Base-by-base conservation (phyloP, 2,888 invertebrate species). In the Alloplasta piceator region DNA sequence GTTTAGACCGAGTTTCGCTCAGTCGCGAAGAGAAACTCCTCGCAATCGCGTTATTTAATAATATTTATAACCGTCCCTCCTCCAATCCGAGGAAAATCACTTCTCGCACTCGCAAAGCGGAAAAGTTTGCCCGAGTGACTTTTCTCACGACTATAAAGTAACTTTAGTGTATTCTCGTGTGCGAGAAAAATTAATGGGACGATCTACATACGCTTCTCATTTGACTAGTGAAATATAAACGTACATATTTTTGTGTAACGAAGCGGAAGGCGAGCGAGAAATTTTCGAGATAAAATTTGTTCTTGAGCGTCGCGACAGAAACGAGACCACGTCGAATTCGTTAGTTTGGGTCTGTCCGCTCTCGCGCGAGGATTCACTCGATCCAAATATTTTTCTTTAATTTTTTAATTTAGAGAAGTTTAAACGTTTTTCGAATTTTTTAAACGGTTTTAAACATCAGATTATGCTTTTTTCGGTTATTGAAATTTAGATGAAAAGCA, bases 21-120 rank as follows among this genome's bases (percentile, higher is more conserved):
- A 14, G 52, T 16, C 52, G 43, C 58, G 9, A 5, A 48, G 50
- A 39, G 71, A 52, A 43, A 63, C 41, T 50, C 55, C 48, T 55
- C 56, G 56, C 67, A 9, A 52, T 55, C 61, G 60, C 79, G 83
- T 84, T 86, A 84, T 87, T 87, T 87, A 86, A 87, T 85, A 88
- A 88, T 88, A 88, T 87, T 88, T 88, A 87, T 88, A 88, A 86
- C 86, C 86, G 72, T 85, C 68, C 68, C 86, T 83, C 83, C 76
- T 46, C 52, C 26, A 16, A 43, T 12, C 48, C 26, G 52, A 55
- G 66, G 61, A 67, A 61, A 56, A 71, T 75, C 66, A 52, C 64
- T 16, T 71, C 58, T 63, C 63, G 70, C 41, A 46, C 56, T 60
- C 26, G 1, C 26, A 3, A 26, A 26, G 26, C 26, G 26, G 26